Evolutionary conservation across 2,113 vertebrate genomes (phyloP).

Genomic region (Ursus arctos): DNA sequence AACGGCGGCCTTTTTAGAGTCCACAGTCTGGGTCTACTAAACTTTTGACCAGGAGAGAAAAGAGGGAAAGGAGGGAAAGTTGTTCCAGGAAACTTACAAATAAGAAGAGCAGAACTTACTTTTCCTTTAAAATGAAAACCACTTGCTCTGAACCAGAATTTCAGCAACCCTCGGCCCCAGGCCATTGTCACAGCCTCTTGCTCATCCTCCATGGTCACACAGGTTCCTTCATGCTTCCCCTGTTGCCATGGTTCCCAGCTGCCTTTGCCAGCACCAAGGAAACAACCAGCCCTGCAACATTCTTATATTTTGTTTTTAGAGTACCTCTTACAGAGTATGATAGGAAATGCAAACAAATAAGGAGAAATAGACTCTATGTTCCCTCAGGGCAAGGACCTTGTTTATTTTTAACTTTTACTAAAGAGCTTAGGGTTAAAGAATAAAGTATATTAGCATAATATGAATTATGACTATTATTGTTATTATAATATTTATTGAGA

Average conservation of each 20-base stretch:
- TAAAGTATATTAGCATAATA: not conserved
- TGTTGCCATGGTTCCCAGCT: accelerated
- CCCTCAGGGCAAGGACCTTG: not conserved
- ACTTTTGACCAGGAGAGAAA: not conserved
- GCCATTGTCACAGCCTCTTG: not conserved
- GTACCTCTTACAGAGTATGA: not conserved
- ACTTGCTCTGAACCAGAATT: not conserved
- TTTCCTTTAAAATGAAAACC: not conserved
- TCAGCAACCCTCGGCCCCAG: not conserved
- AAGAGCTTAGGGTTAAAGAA: not conserved
- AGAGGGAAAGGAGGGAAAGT: not conserved
- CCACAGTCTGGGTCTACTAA: not conserved
- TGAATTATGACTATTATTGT: not conserved
- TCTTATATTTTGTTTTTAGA: not conserved
- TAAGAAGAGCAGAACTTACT: not conserved
- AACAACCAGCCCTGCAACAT: not conserved
- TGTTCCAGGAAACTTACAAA: not conserved
- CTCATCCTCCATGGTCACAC: too few relatives aligned
- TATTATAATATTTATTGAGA: not conserved
- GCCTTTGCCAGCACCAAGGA: not conserved
- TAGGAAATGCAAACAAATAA: not conserved
- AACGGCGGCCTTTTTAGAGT: not conserved
- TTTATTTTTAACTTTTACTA: conserved; percentile 5
- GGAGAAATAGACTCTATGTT: not conserved
- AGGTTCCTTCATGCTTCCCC: not conserved